phyloP scores from a whole-genome alignment of 2,113 vertebrate species.

The Larimichthys crocea region DNA sequence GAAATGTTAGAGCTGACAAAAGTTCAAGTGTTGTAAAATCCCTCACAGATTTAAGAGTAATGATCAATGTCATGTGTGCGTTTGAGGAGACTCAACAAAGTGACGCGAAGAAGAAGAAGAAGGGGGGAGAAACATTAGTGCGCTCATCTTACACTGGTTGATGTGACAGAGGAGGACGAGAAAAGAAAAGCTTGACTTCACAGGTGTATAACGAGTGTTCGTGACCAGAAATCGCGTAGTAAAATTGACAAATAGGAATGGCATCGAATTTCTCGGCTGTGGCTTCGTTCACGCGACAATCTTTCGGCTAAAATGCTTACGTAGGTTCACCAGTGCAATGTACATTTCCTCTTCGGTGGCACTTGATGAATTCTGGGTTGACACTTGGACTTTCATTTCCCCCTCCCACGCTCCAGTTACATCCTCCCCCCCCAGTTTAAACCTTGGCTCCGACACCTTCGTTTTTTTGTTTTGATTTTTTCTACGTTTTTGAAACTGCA shows the following conservation, averaged over 20 bases:
- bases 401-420: constrained; percentile 31
- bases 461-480: not conserved
- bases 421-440: constrained; percentile 20
- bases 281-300: constrained; percentile 17
- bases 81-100: constrained; percentile 46
- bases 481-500: constrained; percentile 35
- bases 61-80: constrained; percentile 58
- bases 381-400: constrained; percentile 34
- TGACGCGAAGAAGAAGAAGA: not conserved
- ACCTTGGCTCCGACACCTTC: constrained; percentile 43
- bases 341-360: constrained; percentile 54
- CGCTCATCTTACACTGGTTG: constrained; percentile 29
- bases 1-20: constrained; percentile 60
- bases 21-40: constrained; percentile 62
- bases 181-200: constrained; percentile 10
- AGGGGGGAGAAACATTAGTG: constrained; percentile 33
- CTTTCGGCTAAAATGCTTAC: constrained; percentile 39
- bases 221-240: constrained; percentile 3
- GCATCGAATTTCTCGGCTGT: constrained; percentile 51
- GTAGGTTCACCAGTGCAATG: constrained; percentile 37
- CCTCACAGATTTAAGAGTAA: constrained; percentile 33
- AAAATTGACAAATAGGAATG: constrained; percentile 44
- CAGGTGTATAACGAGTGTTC: constrained; percentile 18
- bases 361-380: constrained; percentile 56
- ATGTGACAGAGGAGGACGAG: constrained; percentile 13